These are phyloP conservation scores for Micromesistius poutassou DNA, from an alignment of 2,797 vertebrate genomes.

Conservation along the genomic window DNA sequence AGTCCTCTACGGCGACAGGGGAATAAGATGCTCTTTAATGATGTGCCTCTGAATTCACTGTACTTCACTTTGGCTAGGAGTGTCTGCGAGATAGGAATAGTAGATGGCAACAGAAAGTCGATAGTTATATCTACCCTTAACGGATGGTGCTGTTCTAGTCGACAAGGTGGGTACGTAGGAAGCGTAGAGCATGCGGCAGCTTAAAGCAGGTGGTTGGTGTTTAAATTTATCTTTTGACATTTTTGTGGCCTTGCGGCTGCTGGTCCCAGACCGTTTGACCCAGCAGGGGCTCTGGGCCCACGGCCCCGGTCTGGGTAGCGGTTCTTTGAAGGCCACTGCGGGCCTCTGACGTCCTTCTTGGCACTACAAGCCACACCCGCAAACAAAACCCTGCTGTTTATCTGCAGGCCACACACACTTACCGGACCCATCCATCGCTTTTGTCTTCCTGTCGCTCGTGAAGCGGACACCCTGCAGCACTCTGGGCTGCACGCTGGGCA, in stretches of 20 bases:
- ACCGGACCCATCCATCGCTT: slow-evolving; percentile 32
- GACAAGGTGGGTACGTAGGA: background rate
- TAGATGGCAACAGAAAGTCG: background rate
- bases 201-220: slow-evolving; percentile 1
- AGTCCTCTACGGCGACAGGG: too few species aligned
- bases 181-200: background rate
- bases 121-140: background rate
- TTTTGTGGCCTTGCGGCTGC: slow-evolving; percentile 25
- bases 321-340: slow-evolving; percentile 50
- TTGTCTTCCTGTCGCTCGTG: slow-evolving; percentile 21
- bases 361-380: slow-evolving; percentile 60
- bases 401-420: slow-evolving; percentile 45
- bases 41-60: too few species aligned
- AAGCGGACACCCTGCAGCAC: slow-evolving; percentile 38
- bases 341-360: slow-evolving; percentile 42
- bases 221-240: slow-evolving; percentile 33
- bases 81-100: background rate
- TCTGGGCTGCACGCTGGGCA: background rate
- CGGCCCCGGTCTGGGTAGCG: slow-evolving; percentile 25
- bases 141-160: background rate
- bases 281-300: slow-evolving; percentile 20
- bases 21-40: background rate
- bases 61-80: background rate
- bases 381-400: slow-evolving; percentile 61
- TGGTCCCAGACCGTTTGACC: slow-evolving; percentile 36